Percentiles rank a stretch among this genome's conserved stretches.
Evolutionary conservation across 2,797 vertebrate genomes (phyloP).

Genomic region (Erethizon dorsatum): DNA sequence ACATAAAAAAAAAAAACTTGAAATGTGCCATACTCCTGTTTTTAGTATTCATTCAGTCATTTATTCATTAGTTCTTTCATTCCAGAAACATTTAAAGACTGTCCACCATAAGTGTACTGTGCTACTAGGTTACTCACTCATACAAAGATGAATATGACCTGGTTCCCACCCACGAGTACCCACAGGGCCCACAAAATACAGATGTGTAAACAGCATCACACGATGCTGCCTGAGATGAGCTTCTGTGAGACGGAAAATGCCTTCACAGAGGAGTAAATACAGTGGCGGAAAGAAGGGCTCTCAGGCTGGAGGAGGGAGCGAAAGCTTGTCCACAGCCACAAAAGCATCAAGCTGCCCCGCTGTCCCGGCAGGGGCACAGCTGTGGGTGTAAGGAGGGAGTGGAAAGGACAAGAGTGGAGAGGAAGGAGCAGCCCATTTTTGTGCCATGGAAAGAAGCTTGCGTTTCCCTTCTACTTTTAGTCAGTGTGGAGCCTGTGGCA

Average conservation of each 20-base stretch:
- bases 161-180: background rate
- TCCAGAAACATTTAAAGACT: background rate
- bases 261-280: background rate
- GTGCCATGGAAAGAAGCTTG: no score
- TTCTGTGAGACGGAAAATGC: background rate
- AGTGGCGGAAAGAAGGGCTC: background rate
- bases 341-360: background rate
- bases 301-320: background rate
- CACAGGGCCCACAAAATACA: background rate
- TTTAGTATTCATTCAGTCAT: background rate
- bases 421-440: background rate
- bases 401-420: background rate
- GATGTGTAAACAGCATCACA: background rate
- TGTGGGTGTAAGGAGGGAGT: background rate
- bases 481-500: background rate
- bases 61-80: background rate
- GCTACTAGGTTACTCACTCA: background rate
- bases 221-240: background rate
- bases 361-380: fast-evolving
- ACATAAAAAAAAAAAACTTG: background rate
- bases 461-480: background rate
- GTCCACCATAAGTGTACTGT: no score
- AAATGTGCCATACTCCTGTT: background rate
- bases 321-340: background rate
- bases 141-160: background rate